phyloP scores from a whole-genome alignment of 2,888 invertebrate genomes.

The Buathra laborator region DNA sequence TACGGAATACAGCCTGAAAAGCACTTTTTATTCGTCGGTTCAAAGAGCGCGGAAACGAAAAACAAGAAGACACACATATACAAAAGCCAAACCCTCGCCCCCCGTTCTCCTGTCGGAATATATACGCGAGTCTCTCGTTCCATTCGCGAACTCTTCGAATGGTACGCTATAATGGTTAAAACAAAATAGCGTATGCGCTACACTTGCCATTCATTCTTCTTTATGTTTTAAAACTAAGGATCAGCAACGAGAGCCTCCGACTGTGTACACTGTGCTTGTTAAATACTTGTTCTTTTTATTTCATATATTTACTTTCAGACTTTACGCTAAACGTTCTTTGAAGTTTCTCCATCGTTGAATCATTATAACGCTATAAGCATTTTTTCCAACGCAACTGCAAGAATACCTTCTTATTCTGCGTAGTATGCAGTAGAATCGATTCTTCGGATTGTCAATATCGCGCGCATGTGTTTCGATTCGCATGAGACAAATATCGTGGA shows the following conservation, averaged over 20 bases:
- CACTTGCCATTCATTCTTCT: slow-evolving; percentile 36
- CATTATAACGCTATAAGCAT: slow-evolving; percentile 12
- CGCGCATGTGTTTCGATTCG: slow-evolving; percentile 3
- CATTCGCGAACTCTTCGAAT: slow-evolving; percentile 53
- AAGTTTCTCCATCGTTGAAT: slow-evolving; percentile 30
- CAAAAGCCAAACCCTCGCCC: slow-evolving; percentile 16
- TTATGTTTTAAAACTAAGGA: slow-evolving; percentile 39
- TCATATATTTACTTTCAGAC: slow-evolving; percentile 11
- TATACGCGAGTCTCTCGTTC: slow-evolving; percentile 41
- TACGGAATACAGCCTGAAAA: slow-evolving; percentile 63
- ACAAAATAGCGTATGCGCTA: slow-evolving; percentile 48
- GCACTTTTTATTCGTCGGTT: slow-evolving; percentile 65
- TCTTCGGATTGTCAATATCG: not conserved
- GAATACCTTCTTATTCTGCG: no score
- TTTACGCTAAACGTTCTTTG: not conserved
- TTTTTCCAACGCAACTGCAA: not conserved
- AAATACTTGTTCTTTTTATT: slow-evolving; percentile 16
- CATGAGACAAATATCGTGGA: not conserved
- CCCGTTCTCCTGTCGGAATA: slow-evolving; percentile 6
- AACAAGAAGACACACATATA: slow-evolving; percentile 55
- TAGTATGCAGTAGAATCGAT: not conserved
- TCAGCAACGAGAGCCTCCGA: not conserved
- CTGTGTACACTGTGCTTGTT: slow-evolving; percentile 37
- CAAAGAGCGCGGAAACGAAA: slow-evolving; percentile 64
- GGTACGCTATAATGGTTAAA: slow-evolving; percentile 50